Evolutionary conservation across 2,113 vertebrate genomes (phyloP).

Genomic region (Syrmaticus mikado): DNA sequence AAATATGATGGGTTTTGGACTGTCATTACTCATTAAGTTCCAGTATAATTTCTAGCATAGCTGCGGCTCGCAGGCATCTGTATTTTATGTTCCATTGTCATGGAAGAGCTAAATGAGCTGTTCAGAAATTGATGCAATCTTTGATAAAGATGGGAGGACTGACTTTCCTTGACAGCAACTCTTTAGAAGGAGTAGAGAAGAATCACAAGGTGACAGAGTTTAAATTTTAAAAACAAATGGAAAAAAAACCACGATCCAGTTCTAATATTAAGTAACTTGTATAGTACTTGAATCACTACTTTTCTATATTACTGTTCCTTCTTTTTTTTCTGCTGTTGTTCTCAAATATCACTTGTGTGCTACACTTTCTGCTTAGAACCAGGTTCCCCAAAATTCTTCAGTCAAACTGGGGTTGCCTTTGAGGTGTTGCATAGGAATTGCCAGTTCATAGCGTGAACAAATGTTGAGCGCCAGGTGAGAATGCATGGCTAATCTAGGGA

Average conservation of each 20-base stretch:
- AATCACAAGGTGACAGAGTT: background rate
- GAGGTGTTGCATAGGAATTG: background rate
- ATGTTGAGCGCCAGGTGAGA: too few species aligned
- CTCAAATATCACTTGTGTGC: background rate
- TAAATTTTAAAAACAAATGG: background rate
- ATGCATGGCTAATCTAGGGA: too few species aligned
- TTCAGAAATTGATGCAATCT: background rate
- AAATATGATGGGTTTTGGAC: background rate
- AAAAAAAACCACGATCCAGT: background rate
- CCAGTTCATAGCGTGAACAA: background rate
- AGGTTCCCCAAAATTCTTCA: background rate
- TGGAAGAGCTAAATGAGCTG: background rate
- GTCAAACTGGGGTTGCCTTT: background rate
- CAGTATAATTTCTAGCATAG: background rate
- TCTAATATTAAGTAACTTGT: background rate
- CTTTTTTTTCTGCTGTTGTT: background rate
- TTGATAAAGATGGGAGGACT: background rate
- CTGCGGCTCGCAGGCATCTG: background rate
- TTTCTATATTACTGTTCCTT: background rate
- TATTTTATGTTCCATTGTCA: fast-evolving
- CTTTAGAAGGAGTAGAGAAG: background rate
- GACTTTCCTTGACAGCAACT: background rate
- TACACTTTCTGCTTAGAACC: background rate
- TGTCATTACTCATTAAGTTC: background rate
- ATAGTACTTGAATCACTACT: background rate